A percentile compares a stretch with the other conserved stretches of the same genome.
Evolutionary conservation across 2,113 vertebrate species (phyloP).

Genomic region (Tragelaphus scriptus): DNA sequence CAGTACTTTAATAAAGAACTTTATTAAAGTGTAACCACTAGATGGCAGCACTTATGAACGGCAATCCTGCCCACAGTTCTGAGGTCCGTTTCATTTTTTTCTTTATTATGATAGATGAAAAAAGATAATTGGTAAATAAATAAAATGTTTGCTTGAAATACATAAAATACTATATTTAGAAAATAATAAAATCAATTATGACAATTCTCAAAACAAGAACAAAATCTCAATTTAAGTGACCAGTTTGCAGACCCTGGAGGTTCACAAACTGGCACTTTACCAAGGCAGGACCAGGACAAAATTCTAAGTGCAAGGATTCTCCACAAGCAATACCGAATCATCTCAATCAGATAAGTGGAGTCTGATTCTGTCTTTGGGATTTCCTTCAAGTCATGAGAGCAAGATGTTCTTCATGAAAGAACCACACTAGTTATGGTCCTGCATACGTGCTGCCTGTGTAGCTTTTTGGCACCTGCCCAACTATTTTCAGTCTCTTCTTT

Average conservation of each 20-base stretch:
- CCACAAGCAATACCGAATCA: not conserved
- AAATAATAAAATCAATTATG: not conserved
- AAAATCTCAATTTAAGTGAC: not conserved
- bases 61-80: not conserved
- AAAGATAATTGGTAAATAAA: not conserved
- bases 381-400: not conserved
- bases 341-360: not conserved
- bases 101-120: not conserved
- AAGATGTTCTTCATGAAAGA: conserved; percentile 10
- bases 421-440: not conserved
- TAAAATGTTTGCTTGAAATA: not conserved
- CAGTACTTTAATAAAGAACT: not conserved
- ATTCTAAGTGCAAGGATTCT: not conserved
- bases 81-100: not conserved
- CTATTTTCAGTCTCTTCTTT: not conserved
- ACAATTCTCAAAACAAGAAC: not conserved
- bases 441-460: too few species aligned
- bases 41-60: conserved; percentile 78
- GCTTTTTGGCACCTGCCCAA: not conserved
- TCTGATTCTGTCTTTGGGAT: not conserved
- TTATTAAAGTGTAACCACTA: conserved; percentile 70
- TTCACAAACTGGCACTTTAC: not conserved
- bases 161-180: not conserved
- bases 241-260: not conserved
- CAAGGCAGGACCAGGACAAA: not conserved